A percentile compares a stretch with the other conserved stretches of the same genome.
Conservation (phyloP, 30 jellyfish, hydroid and myxozoan genomes). For the Aurelia sp. region DNA sequence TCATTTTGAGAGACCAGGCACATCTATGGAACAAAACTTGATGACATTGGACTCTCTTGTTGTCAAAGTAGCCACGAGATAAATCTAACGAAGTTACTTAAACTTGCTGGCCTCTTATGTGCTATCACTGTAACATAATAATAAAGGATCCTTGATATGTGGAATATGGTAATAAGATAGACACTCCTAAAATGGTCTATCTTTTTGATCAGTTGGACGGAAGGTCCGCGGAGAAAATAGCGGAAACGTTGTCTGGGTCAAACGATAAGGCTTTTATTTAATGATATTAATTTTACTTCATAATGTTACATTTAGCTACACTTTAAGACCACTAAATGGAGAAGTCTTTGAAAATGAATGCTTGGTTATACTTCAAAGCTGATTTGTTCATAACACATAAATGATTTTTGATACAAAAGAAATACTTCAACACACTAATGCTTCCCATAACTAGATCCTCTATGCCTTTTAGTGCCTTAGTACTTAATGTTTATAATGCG, state of each 20-base stretch:
- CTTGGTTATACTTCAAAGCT: conserved; percentile 9
- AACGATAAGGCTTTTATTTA: conserved; percentile 30
- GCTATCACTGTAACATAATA: background rate
- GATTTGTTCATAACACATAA: conserved; percentile 15
- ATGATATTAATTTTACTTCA: conserved; percentile 14
- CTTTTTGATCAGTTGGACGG: conserved; percentile 24
- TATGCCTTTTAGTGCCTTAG: too few species aligned
- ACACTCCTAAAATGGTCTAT: conserved; percentile 14
- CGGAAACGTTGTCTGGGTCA: conserved; percentile 64
- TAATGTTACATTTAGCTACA: conserved; percentile 14
- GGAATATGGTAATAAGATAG: conserved; percentile 31
- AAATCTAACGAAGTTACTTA: too few species aligned
- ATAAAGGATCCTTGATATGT: conserved; percentile 21
- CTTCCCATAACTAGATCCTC: too few species aligned
- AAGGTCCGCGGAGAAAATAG: conserved; percentile 12
- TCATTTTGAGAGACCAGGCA: too few species aligned
- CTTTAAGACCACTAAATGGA: conserved; percentile 24
- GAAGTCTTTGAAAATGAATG: background rate
- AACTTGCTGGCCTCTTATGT: too few species aligned
- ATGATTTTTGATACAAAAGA: background rate
- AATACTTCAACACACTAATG: background rate
- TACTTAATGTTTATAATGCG: too few species aligned
- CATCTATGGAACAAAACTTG: too few species aligned
- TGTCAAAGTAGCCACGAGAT: too few species aligned
- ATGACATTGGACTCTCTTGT: too few species aligned